Base-by-base conservation (phyloP, 30 jellyfish, hydroid and myxozoan genomes). In the Haliclystus octoradiatus region DNA sequence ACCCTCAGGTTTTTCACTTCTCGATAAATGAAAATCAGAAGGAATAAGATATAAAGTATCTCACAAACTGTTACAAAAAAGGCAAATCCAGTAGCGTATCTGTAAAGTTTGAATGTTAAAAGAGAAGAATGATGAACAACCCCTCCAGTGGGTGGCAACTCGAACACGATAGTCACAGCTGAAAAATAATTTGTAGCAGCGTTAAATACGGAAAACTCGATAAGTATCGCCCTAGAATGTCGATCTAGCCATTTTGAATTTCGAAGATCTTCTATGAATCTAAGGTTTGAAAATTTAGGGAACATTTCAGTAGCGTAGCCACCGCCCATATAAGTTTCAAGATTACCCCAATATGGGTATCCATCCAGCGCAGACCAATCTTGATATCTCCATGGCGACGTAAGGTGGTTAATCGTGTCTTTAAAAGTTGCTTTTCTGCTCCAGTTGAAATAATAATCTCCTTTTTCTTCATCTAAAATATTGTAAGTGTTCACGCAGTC, bases 131-230 rank as follows among this genome's bases (percentile, higher is more conserved):
- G 75, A 62, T 82, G 89, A 33, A 89, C 68, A 52, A 82, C 60
- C 60, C 98, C 98, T 49, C 98, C 98, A n/a, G 93, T 74, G 13
- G 95, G 84, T 2, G 98, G 95, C 51, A 89, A 89, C 79, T 89
- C 98, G 23, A 89, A 80, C 19, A 86, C 78, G 27, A 89, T 72
- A 0, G 93, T 80, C 14, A 81, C 98, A 73, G 76, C 57, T 62
- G 86, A 70, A 68, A 89, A 89, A 47, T 89, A 84, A 68, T 89
- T 89, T 26, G 98, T 89, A 19, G 72, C 63, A 22, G 95, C 81
- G 69, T 89, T 89, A 76, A 73, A 89, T 62, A 89, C 67, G 1
- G 98, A 93, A 47, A 89, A 89, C 61, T 89, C 98, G 23, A 81
- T 70, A 4, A 89, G 52, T 23, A 81, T 78, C 9, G 95, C 98